These are phyloP conservation scores for Rhineura floridana DNA, from an alignment of 2,113 vertebrate species.

Conservation along the genomic window DNA sequence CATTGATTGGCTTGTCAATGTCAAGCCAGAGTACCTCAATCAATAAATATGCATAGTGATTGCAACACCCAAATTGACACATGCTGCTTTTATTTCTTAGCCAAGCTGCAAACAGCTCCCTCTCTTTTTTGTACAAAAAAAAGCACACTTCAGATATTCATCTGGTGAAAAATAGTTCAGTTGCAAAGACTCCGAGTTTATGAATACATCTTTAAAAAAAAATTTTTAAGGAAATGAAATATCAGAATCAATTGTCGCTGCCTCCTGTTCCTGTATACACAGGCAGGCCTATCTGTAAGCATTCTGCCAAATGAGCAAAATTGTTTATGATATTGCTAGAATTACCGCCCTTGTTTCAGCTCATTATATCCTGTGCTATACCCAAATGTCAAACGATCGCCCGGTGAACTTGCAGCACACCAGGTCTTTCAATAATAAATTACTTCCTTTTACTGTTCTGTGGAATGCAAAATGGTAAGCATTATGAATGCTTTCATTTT, in stretches of 20 bases:
- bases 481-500: conserved; percentile 37
- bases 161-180: conserved; percentile 44
- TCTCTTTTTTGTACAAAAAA: conserved; percentile 17
- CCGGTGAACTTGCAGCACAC: conserved; percentile 20
- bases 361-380: conserved; percentile 50
- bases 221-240: conserved; percentile 33
- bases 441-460: conserved; percentile 56
- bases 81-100: conserved; percentile 62
- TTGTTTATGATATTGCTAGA: conserved; percentile 29
- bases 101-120: conserved; percentile 17
- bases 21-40: conserved; percentile 28
- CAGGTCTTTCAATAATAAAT: conserved; percentile 62
- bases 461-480: conserved; percentile 36
- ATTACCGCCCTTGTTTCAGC: conserved; percentile 54
- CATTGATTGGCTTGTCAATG: conserved; percentile 16
- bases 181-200: conserved; percentile 42
- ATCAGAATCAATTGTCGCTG: conserved; percentile 54
- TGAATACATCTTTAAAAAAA: conserved; percentile 51
- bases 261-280: conserved; percentile 12
- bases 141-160: conserved; percentile 43
- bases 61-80: conserved; percentile 52
- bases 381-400: conserved; percentile 55
- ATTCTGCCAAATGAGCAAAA: conserved; percentile 44
- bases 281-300: conserved; percentile 41
- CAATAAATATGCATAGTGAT: conserved; percentile 54